Base-by-base conservation (phyloP, 2,888 invertebrate species). In the Copidosoma aretas region DNA sequence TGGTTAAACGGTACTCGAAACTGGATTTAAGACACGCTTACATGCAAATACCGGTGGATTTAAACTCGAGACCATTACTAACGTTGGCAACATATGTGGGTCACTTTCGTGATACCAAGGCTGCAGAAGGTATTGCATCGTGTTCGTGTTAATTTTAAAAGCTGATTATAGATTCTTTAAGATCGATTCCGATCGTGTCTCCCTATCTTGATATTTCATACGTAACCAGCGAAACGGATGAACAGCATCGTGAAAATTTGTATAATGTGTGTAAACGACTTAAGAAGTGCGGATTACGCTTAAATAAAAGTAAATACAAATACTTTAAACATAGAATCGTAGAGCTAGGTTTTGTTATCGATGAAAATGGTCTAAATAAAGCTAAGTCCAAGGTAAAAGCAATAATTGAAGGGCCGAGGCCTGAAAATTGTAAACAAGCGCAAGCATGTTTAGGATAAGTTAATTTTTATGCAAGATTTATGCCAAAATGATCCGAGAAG, bases 21-120 rank as follows among this genome's bases (percentile, higher is more conserved):
- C 17, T 69, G 1, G 66, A 64, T 43, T 8, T 32, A 3, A 32
- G 8, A 5, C 32, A 8, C 3, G 32, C 32, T 3, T 32, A 32
- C 8, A 32, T 73, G 60, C 73, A 72, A 53, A 51, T 71, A 15
- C 58, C 61, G 1, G 59, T 74, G 22, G 41, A 67, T 49, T 64
- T 69, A 59, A 21, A 22, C 14, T 69, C 58, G n/a, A 39, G 58
- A 19, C 46, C 68, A 10, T 66, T 71, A 15, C 10, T 62, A 17
- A 53, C 53, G 10, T 39, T 57, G 1, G 19, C 19, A 19, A 53
- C 53, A 19, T 21, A 53, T 19, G 5, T 53, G 4, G 21, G 53
- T 4, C 19, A 22, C 12, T 53, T 19, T 1, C 53, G 22, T 19
- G 4, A 22, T 21, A 53, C 21, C 2, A 53, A 22, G 22, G 21